These are phyloP conservation scores for Drosophila orosa DNA, from an alignment of 1,140 invertebrate genomes.

Conservation along the genomic window DNA sequence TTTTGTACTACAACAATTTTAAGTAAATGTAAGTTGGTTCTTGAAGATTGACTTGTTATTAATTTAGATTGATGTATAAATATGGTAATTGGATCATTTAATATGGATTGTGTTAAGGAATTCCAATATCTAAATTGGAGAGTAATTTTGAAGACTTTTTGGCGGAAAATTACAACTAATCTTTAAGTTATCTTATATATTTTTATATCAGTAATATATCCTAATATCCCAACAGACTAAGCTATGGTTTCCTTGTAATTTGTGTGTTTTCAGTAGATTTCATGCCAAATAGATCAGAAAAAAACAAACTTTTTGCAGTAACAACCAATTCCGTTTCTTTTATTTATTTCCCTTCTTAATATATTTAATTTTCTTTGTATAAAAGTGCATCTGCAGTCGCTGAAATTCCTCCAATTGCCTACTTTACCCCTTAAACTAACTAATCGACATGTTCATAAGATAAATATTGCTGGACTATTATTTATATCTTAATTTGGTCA, in stretches of 20 bases:
- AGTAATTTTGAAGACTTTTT: too few relatives aligned
- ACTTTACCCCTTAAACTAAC: slow-evolving; percentile 13
- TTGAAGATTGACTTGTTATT: too few relatives aligned
- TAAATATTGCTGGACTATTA: slow-evolving; percentile 16
- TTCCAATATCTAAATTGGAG: too few relatives aligned
- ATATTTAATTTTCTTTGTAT: slow-evolving; percentile 7
- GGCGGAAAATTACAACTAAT: too few relatives aligned
- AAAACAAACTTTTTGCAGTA: slow-evolving; percentile 15
- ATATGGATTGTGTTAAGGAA: too few relatives aligned
- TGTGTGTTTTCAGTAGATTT: neutral
- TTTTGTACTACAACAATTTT: too few relatives aligned
- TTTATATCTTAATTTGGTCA: neutral
- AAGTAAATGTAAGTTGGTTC: too few relatives aligned
- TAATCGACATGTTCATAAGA: slow-evolving; percentile 9
- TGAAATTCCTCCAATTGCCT: slow-evolving; percentile 11
- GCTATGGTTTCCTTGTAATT: neutral
- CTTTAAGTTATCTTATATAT: too few relatives aligned
- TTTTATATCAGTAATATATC: too few relatives aligned
- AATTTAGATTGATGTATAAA: too few relatives aligned
- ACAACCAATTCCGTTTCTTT: slow-evolving; percentile 20
- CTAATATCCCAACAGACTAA: neutral
- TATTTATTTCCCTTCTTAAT: slow-evolving; percentile 1
- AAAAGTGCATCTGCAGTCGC: slow-evolving; percentile 14
- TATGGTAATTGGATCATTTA: too few relatives aligned
- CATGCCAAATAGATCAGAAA: slow-evolving; percentile 1